These are phyloP conservation scores for Papilio aristodemus DNA, from an alignment of 1,140 invertebrate species.

Conservation along the genomic window DNA sequence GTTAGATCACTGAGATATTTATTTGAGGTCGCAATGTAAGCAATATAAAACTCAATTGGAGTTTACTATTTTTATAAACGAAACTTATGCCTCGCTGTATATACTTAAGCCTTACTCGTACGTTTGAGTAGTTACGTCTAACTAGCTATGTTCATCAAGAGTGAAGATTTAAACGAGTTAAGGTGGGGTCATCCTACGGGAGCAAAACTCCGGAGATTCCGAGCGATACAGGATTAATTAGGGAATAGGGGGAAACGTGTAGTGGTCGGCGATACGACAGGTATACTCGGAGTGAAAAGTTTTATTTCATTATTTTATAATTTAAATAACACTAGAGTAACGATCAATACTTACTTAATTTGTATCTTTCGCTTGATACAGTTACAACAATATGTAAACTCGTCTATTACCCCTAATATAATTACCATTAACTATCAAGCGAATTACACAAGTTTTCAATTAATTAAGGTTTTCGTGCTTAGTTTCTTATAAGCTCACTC, in stretches of 20 bases:
- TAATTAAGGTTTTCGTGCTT: no score
- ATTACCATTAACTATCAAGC: no score
- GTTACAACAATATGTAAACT: background rate
- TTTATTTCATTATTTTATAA: conserved; percentile 5
- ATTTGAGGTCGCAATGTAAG: no score
- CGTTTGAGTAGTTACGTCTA: no score
- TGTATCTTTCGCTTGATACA: no score
- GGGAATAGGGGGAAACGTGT: conserved; percentile 62
- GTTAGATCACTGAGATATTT: no score
- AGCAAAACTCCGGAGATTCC: conserved; percentile 53
- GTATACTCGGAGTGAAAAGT: conserved; percentile 45
- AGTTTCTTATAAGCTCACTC: no score
- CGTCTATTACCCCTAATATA: no score
- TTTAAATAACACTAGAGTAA: background rate
- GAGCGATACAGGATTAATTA: conserved; percentile 73
- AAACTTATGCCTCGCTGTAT: no score
- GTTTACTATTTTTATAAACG: no score
- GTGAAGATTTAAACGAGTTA: conserved; percentile 50
- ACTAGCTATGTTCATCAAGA: conserved; percentile 33
- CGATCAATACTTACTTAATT: background rate
- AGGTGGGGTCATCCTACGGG: conserved; percentile 63
- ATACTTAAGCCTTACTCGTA: no score
- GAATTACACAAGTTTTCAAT: no score
- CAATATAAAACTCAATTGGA: background rate
- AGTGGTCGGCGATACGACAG: conserved; percentile 56